phyloP scores from a whole-genome alignment of 2,113 vertebrate genomes.

The Cavia aperea region DNA sequence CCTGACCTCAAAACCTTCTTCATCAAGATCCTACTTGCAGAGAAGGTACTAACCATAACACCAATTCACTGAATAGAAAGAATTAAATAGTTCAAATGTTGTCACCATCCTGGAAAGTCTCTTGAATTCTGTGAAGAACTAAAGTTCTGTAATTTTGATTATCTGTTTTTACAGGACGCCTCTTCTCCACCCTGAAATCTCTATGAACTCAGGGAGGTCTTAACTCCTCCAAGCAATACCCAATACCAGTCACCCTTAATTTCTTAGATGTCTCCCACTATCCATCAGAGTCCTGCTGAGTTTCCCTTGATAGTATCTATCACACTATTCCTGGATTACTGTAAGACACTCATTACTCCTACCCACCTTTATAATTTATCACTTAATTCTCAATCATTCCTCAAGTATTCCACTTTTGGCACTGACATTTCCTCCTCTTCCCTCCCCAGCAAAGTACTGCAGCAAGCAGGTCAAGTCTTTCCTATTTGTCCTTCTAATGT shows the following conservation, averaged over 20 bases:
- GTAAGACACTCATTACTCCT: constrained; percentile 32
- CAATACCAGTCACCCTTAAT: background rate
- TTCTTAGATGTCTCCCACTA: background rate
- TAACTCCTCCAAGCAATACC: constrained; percentile 25
- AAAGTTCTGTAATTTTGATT: background rate
- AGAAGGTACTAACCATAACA: background rate
- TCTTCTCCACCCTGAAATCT: background rate
- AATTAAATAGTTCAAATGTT: constrained; percentile 8
- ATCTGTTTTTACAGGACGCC: constrained; percentile 1
- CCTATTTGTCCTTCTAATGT: background rate
- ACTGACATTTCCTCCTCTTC: background rate
- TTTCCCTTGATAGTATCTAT: background rate
- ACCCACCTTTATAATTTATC: background rate
- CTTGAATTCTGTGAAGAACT: constrained; percentile 33
- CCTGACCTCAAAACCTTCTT: background rate
- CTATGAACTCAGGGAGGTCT: background rate
- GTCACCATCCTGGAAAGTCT: constrained; percentile 29
- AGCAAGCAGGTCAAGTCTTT: background rate
- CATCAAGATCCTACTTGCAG: background rate
- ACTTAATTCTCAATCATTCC: constrained; percentile 16
- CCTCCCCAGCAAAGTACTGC: background rate
- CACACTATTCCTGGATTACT: constrained; percentile 8
- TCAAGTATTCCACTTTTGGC: background rate
- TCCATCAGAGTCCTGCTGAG: background rate
- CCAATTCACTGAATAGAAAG: background rate